These are phyloP conservation scores for Butorides virescens DNA, from an alignment of 2,113 vertebrate species.

Conservation along the genomic window DNA sequence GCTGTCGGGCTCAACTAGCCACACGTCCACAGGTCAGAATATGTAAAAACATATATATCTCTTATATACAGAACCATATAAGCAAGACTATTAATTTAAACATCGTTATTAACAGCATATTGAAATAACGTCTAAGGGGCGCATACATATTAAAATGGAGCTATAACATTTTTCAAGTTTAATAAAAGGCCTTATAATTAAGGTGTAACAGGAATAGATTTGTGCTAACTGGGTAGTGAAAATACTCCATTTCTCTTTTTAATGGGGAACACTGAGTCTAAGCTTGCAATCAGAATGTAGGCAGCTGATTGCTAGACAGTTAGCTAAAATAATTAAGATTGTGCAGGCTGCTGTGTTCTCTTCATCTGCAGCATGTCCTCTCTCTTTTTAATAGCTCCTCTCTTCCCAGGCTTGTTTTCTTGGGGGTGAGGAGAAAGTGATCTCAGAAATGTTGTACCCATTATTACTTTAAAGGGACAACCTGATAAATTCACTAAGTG, in stretches of 20 bases:
- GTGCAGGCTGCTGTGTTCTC: not conserved
- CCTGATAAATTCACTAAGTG: not conserved
- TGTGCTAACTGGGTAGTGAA: not conserved
- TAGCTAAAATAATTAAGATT: not conserved
- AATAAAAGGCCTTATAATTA: not conserved
- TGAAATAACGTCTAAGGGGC: not conserved
- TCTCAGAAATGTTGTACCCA: not conserved
- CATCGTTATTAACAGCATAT: not conserved
- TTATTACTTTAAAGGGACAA: slow-evolving; percentile 1
- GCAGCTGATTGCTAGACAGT: not conserved
- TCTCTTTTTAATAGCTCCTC: not conserved
- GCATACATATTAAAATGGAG: not conserved
- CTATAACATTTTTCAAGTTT: not conserved
- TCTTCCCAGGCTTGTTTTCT: not conserved
- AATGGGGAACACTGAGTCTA: not conserved
- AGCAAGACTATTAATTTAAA: not conserved
- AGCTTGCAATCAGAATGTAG: not conserved
- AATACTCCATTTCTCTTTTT: not conserved
- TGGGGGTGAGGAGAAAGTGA: not conserved
- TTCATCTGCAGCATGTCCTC: not conserved
- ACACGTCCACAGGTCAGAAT: not conserved
- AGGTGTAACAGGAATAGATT: not conserved
- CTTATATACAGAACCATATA: not conserved
- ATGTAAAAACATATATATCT: not conserved
- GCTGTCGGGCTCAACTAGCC: not conserved